These are phyloP conservation scores for Endotricha flammealis DNA, from an alignment of 2,888 invertebrate genomes.

Conservation along the genomic window DNA sequence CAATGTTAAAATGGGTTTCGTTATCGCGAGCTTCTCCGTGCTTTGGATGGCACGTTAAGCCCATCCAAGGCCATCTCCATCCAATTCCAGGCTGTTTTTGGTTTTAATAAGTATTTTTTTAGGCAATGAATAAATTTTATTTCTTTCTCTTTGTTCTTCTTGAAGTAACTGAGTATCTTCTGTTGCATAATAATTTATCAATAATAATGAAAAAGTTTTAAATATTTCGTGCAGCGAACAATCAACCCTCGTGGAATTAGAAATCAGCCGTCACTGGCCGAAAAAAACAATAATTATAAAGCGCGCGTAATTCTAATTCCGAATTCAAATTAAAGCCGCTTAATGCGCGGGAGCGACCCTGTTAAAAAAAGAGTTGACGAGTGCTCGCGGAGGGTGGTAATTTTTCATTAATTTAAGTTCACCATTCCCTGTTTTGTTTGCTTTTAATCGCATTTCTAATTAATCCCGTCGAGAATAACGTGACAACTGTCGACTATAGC, in stretches of 20 bases:
- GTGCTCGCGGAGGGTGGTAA: slow-evolving; percentile 76
- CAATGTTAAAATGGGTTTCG: too few species aligned
- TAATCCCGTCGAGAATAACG: slow-evolving; percentile 79
- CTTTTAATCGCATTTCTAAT: slow-evolving; percentile 79
- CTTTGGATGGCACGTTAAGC: too few species aligned
- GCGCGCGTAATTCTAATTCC: slow-evolving; percentile 79
- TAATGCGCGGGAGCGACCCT: slow-evolving; percentile 77
- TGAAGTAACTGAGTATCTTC: slow-evolving; percentile 1
- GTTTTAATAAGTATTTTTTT: too few species aligned
- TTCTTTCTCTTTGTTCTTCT: too few species aligned
- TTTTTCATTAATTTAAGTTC: slow-evolving; percentile 80
- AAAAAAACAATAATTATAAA: slow-evolving; percentile 77
- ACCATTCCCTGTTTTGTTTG: slow-evolving; percentile 79
- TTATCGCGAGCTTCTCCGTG: too few species aligned
- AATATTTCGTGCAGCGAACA: slow-evolving; percentile 29
- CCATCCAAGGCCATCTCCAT: too few species aligned
- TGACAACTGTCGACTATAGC: slow-evolving; percentile 78
- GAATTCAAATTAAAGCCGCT: slow-evolving; percentile 79
- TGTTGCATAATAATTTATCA: slow-evolving; percentile 3
- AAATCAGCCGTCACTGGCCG: slow-evolving; percentile 65
- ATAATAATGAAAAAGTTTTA: slow-evolving; percentile 11
- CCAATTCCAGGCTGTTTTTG: too few species aligned
- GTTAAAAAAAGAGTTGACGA: slow-evolving; percentile 78
- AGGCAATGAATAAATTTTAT: too few species aligned
- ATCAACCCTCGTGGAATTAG: slow-evolving; percentile 65